Evolutionary conservation across 1,140 invertebrate genomes (phyloP), one percentile per base, ranked within the genome.

Genomic region (Drosophila gunungcola): DNA sequence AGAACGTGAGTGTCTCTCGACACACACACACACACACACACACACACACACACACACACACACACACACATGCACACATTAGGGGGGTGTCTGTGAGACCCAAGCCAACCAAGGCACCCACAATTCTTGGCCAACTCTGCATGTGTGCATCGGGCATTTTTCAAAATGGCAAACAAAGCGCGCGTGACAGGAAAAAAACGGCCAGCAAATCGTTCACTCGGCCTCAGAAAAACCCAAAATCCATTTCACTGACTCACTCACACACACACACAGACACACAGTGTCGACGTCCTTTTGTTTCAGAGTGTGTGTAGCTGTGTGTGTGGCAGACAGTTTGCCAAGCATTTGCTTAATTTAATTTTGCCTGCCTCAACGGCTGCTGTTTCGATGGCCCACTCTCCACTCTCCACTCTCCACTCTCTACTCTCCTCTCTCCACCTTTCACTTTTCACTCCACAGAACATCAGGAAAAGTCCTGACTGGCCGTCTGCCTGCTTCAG

Each of bases 321-420:
- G 52, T 49, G 6, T 49, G 34, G 53, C 36, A 75, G 61, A 58
- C 61, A 75, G 72, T 75, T 76, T 63, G 38, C 53, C 53, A 57
- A 68, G 73, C 73, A 76, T 77, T 77, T 77, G 73, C 73, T 77
- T 77, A 76, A 77, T 76, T 77, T 76, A 77, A 77, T 77, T 77
- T 77, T 25, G 39, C 49, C 38, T 54, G 51, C 25, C 62, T 76
- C 62, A 76, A 53, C 73, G 73, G 63, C 49, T 60, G 43, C 56
- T 54, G 49, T 29, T 27, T 34, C 32, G 10, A n/a, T 34, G 16
- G 10, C 3, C 5, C 64, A 34, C 54, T n/a, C n/a, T 11, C 1
- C 13, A 0, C 9, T 11, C 16, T 39, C n/a, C 16, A 16, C 7
- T 32, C 13, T 60, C 10, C 10, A n/a, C 39, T 29, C 12, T 4